These are phyloP conservation scores for Bubo blakistoni DNA, from an alignment of 2,113 vertebrate genomes.

Conservation along the genomic window DNA sequence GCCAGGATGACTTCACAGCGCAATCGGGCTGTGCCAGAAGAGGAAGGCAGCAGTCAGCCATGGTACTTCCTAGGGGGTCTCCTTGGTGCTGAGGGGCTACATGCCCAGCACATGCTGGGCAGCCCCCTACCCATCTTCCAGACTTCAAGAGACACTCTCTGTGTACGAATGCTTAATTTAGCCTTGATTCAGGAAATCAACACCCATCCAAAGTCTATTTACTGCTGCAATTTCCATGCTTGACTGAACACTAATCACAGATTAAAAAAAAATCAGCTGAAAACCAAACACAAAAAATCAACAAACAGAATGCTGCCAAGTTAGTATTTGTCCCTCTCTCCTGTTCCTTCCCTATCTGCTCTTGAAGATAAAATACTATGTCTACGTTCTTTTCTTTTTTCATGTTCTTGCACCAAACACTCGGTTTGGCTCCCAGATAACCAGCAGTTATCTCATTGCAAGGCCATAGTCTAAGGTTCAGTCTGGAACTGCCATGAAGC, in stretches of 20 bases:
- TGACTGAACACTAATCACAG: background rate
- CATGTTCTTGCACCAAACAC: background rate
- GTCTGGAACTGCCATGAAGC: background rate
- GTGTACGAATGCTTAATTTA: background rate
- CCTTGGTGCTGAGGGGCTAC: accelerated
- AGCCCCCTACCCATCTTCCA: background rate
- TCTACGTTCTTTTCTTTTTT: background rate
- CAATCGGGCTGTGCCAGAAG: background rate
- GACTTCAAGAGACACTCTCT: background rate
- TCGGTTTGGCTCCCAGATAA: background rate
- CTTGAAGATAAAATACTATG: background rate
- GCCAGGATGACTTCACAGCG: accelerated
- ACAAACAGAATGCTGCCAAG: background rate
- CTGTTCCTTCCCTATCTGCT: background rate
- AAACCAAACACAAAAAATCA: background rate
- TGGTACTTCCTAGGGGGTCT: background rate
- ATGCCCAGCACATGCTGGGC: background rate
- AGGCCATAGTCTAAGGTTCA: background rate
- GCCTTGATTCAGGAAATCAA: background rate
- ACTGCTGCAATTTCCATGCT: background rate
- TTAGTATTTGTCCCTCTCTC: background rate
- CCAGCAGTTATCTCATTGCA: background rate
- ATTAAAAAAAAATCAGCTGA: background rate
- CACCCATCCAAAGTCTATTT: background rate
- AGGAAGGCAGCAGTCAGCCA: accelerated